These are phyloP conservation scores for Nerophis lumbriciformis DNA, from an alignment of 2,113 vertebrate species.

Conservation along the genomic window DNA sequence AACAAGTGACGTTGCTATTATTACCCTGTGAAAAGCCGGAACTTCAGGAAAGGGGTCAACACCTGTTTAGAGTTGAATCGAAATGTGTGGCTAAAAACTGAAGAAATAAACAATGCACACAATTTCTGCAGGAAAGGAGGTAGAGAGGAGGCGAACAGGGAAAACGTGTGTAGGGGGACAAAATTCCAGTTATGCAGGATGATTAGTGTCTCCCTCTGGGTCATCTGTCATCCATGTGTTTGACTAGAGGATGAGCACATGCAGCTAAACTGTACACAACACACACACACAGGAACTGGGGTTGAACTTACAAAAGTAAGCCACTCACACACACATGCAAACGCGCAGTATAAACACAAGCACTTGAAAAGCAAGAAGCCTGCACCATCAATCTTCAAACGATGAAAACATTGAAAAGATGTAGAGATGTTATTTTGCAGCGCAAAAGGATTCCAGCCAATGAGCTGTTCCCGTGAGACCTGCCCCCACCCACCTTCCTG, in stretches of 20 bases:
- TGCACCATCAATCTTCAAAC: constrained; percentile 54
- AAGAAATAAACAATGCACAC: constrained; percentile 66
- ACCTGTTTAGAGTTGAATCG: constrained; percentile 45
- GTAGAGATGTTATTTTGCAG: constrained; percentile 59
- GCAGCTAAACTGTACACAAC: constrained; percentile 41
- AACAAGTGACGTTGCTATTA: constrained; percentile 42
- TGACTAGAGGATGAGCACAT: constrained; percentile 56
- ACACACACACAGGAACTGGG: constrained; percentile 50
- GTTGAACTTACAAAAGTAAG: constrained; percentile 53
- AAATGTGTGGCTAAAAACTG: constrained; percentile 57
- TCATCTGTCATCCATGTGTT: constrained; percentile 72
- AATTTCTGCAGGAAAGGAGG: constrained; percentile 47
- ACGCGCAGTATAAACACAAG: constrained; percentile 33
- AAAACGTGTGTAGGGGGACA: constrained; percentile 2
- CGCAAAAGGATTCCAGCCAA: constrained; percentile 59
- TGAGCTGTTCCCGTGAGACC: constrained; percentile 57
- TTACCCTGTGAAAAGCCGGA: constrained; percentile 49
- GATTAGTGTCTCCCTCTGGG: constrained; percentile 66
- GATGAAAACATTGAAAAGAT: constrained; percentile 14
- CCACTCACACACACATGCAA: constrained; percentile 23
- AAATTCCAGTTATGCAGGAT: constrained; percentile 65
- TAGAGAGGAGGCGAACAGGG: constrained; percentile 13
- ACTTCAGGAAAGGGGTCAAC: constrained; percentile 54
- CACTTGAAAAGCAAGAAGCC: constrained; percentile 39
- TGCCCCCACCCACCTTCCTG: constrained; percentile 55